Evolutionary conservation across 2,113 vertebrate genomes (phyloP), one percentile per base, ranked within the genome.

Genomic region (Petrocephalus zakoni): DNA sequence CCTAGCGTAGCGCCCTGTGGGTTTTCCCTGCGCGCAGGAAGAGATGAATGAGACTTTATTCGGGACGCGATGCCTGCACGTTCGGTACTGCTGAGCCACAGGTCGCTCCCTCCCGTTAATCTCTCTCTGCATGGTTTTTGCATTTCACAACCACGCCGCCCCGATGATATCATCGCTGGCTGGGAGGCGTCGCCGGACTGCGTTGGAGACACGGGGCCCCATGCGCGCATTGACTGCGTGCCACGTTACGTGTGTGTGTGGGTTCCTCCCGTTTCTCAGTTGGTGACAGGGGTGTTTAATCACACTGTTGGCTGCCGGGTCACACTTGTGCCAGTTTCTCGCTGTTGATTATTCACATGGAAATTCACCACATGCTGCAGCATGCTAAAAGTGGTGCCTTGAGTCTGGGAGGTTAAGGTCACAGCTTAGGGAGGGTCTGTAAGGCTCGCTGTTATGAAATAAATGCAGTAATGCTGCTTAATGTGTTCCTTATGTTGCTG

Each of bases 341-440:
- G 72, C 72, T 42, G 72, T 78, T 78, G 72, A 78, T 78, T 78
- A 78, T 78, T 42, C 72, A 19, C 72, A 78, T 78, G 72, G 72
- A 78, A 78, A 78, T 42, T 78, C 34, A 78, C 72, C 72, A 78
- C 72, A 42, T 78, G 72, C 72, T 78, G 34, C 72, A 15, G 72
- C 5, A 29, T 75, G 72, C 72, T 19, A 2, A 2, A 78, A 42
- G 15, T 78, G 34, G 72, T 78, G 29, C 34, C 29, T 78, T 78
- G 72, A 78, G 72, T 42, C 19, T 78, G 72, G 4, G 2, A 78
- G 34, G 34, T 17, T 78, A 42, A 78, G 34, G 34, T 78, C 72
- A 42, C 13, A 78, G 72, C 6, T 55, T 49, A 68, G n/a, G 42
- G 42, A 42, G 42, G 42, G 61, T 68, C 25, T 68, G 10, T 10